Base-by-base conservation (phyloP, 1,140 invertebrate species). In the Fragariocoptes setiger region DNA sequence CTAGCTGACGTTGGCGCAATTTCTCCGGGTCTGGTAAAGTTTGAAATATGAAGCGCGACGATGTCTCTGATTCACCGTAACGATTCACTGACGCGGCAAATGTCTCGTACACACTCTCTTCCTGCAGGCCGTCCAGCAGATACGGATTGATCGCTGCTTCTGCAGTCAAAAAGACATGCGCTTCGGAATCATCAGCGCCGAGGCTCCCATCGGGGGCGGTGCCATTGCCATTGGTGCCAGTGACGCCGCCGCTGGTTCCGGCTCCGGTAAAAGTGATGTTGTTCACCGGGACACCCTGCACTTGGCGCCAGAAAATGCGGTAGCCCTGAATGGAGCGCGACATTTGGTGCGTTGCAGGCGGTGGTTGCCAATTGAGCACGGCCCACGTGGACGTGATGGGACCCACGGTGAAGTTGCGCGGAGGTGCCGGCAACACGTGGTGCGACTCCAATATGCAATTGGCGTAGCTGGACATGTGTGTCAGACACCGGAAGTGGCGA, bases 401-500 rank as follows among this genome's bases (percentile, higher is more conserved):
- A 16, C 69, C 65, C 1, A 77, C 64, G 39, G 67, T 65, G 2
- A 77, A 56, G 38, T 62, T 57, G 0, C 61, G 62, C 0, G 76
- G 76, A 14, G 67, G 59, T 22, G 70, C 68, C 0, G 75, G 70
- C 2, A 79, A 59, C 0, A 77, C 74, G 2, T 74, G 74, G 52
- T 78, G 77, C 4, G 74, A 72, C 60, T 76, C 70, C 45, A 78
- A 63, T 4, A 78, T 56, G 51, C 76, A 78, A 56, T 70, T 75
- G 19, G 66, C 68, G 55, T 75, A 76, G 22, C 70, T 67, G 2
- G 62, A 61, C 69, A 78, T 77, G 54, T 71, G 75, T 37, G 72
- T 68, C 21, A 78, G 58, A 51, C 76, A 79, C 51, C 72, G 74
- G 50, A 37, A 52, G 50, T 40, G 47, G 15, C 68, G 72, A 52